phyloP scores from a whole-genome alignment of 2,113 vertebrate genomes.

The Alexandromys fortis region DNA sequence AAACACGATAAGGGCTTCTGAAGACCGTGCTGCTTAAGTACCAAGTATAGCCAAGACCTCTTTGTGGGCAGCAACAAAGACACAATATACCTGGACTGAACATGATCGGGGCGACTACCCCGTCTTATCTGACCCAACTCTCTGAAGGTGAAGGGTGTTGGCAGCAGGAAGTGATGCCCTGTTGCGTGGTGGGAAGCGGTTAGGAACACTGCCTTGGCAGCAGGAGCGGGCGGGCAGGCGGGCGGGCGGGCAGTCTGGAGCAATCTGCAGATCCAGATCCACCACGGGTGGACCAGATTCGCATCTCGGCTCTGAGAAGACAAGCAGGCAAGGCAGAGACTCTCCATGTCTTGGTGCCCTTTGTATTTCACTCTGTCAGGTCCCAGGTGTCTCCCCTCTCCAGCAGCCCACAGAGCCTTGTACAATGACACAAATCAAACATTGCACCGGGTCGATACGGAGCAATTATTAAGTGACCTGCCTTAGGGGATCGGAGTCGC shows the following conservation, averaged over 20 bases:
- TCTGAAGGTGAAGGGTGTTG: not conserved
- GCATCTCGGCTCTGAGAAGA: not conserved
- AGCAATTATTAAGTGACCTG: conserved; percentile 33
- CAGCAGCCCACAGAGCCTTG: not conserved
- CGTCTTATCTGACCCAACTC: not conserved
- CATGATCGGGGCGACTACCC: not conserved
- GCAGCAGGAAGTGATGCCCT: not conserved
- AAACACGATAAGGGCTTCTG: not conserved
- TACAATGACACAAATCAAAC: conserved; percentile 45
- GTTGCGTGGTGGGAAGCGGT: not conserved
- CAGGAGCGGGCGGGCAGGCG: no score
- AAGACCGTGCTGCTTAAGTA: not conserved
- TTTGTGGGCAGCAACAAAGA: not conserved
- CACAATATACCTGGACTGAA: not conserved
- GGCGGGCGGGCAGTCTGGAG: no score
- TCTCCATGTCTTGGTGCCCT: not conserved
- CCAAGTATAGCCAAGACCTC: not conserved
- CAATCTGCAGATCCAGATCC: not conserved
- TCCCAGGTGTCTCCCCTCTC: not conserved
- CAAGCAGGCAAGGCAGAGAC: not conserved
- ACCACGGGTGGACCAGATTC: not conserved
- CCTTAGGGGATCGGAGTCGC: not conserved
- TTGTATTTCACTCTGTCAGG: not conserved
- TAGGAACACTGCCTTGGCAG: not conserved
- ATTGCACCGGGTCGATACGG: not conserved